Base-by-base conservation (phyloP, 2,113 vertebrate genomes). In the Chamaea fasciata region DNA sequence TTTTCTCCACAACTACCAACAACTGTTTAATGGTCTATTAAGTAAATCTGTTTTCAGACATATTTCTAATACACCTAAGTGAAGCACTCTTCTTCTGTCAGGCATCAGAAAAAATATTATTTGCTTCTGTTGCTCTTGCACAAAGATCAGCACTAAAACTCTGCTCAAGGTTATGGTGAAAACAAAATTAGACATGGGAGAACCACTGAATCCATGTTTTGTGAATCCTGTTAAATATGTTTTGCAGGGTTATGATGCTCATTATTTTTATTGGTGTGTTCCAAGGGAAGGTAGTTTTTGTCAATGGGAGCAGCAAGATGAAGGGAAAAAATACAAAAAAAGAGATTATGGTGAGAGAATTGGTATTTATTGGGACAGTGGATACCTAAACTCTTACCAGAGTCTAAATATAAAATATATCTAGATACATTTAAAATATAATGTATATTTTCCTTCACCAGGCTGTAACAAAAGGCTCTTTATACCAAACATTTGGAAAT, bases 401-500 rank as follows among this genome's bases (percentile, higher is more conserved):
- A 60, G 39, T 16, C 33, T 69, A 69, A 44, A n/a, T 13, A 62
- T 9, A 53, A 62, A 64, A 83, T 35, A 19, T 27, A 42, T 9
- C 19, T 42, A 60, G 57, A 74, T 24, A 65, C 1, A 33, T 27
- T 55, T 57, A 63, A 90, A 83, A 85, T 70, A 42, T 5, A 9
- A 23, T 3, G 1, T 18, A 10, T 23, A 9, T 35, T 89, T 84
- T 67, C 26, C 56, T 65, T 73, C 53, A 44, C 11, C 37, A 55
- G 39, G 20, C 8, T 44, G 23, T 28, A 74, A 74, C 55, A 76
- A 77, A 69, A 10, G 41, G 12, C 13, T 86, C 17, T 35, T 84
- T 47, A 50, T 5, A 44, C 8, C 17, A 31, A 53, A 7, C 9
- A 31, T 0, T 7, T 0, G 1, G 24, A 89, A 83, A 74, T 4